Evolutionary conservation across 2,797 vertebrate species (phyloP).

Genomic region (Schizopygopsis malacanthus): DNA sequence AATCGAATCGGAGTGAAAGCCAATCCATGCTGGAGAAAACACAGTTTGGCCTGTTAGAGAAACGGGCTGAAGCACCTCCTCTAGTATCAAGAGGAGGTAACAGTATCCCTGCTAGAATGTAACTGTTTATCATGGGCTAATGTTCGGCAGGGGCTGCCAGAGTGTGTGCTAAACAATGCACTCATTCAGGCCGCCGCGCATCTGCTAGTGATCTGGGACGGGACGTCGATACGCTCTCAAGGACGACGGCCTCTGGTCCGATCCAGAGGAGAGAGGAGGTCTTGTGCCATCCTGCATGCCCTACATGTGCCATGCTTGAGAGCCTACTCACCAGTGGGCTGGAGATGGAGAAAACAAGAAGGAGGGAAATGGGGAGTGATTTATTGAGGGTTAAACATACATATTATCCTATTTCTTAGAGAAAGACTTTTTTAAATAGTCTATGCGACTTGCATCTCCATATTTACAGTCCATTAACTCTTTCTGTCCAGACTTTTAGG

Average conservation of each 20-base stretch:
- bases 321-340: not conserved
- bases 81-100: slow-evolving; percentile 67
- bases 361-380: not conserved
- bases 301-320: not conserved
- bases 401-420: not conserved
- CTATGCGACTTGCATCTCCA: not conserved
- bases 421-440: not conserved
- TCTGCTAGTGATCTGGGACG: slow-evolving; percentile 66
- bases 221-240: slow-evolving; percentile 66
- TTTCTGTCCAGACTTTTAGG: not conserved
- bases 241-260: slow-evolving; percentile 55
- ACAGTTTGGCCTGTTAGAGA: slow-evolving; percentile 50
- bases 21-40: slow-evolving; percentile 57
- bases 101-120: slow-evolving; percentile 66
- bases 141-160: slow-evolving; percentile 62
- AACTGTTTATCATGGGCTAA: slow-evolving; percentile 66
- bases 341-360: not conserved
- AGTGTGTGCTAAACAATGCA: slow-evolving; percentile 68
- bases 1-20: slow-evolving; percentile 62
- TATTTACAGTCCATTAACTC: slow-evolving; percentile 9
- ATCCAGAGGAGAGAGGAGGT: slow-evolving; percentile 33
- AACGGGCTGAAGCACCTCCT: slow-evolving; percentile 47
- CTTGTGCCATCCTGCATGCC: slow-evolving; percentile 39
- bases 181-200: slow-evolving; percentile 67
- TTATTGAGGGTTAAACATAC: not conserved